These are phyloP conservation scores for Chlorodrepanis virens DNA, from an alignment of 2,113 vertebrate species.

Conservation along the genomic window DNA sequence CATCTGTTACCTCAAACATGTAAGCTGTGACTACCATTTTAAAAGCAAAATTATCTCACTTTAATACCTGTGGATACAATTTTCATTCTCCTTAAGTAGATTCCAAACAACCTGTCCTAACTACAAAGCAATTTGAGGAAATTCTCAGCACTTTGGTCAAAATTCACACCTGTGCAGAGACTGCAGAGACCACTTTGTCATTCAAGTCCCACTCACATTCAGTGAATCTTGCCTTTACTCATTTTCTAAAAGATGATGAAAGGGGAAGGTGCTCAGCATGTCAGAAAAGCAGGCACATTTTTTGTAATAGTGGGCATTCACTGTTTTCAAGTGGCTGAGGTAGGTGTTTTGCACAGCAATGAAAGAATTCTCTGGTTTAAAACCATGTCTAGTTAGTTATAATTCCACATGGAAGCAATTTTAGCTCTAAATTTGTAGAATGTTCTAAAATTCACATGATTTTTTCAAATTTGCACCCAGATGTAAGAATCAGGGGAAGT, in stretches of 20 bases:
- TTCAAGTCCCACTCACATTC: background rate
- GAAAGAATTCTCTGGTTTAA: background rate
- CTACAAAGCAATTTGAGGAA: background rate
- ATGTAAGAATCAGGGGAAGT: background rate
- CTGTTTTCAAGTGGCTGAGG: background rate
- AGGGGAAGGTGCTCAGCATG: background rate
- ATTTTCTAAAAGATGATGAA: background rate
- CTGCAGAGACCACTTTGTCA: background rate
- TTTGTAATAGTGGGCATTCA: background rate
- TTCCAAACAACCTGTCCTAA: background rate
- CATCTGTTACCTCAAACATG: conserved; percentile 25
- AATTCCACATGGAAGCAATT: background rate
- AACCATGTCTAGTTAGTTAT: background rate
- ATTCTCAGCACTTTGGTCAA: background rate
- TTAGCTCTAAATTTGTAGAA: background rate
- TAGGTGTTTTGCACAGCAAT: background rate
- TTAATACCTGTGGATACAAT: background rate
- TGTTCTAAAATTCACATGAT: background rate
- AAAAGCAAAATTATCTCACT: background rate
- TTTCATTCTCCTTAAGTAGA: background rate
- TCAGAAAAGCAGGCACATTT: background rate
- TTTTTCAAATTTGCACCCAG: background rate
- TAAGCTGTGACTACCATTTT: background rate
- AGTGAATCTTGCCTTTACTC: background rate
- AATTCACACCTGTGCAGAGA: background rate